Conservation (phyloP, 2,113 vertebrate genomes). For the Peucedramus taeniatus region DNA sequence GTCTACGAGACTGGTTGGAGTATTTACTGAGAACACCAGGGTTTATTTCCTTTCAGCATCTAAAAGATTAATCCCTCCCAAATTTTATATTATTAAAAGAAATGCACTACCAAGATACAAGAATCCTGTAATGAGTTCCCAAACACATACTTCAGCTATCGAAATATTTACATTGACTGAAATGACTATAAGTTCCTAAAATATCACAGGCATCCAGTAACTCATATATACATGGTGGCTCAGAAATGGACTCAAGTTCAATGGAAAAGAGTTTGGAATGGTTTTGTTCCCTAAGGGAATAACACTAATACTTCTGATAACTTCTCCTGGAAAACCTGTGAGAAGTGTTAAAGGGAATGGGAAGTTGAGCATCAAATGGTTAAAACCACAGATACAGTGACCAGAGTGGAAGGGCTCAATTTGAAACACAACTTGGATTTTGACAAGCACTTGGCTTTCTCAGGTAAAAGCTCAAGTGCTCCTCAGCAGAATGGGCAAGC, state of each 20-base stretch:
- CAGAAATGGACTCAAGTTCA: not conserved
- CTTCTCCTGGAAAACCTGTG: not conserved
- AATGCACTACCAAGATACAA: not conserved
- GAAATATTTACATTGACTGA: not conserved
- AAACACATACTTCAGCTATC: not conserved
- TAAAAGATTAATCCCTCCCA: not conserved
- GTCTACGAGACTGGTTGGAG: not conserved
- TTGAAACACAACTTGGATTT: not conserved
- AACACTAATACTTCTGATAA: not conserved
- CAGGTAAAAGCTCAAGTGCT: not conserved
- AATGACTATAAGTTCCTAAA: not conserved
- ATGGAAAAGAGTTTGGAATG: not conserved
- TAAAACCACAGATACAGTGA: not conserved
- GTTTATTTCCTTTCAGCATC: not conserved
- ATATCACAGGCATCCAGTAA: not conserved
- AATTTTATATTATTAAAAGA: not conserved
- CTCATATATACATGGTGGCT: rapidly evolving
- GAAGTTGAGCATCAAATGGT: not conserved
- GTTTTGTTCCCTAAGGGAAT: not conserved
- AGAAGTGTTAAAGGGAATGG: not conserved
- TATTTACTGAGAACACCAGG: not conserved
- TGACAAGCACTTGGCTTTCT: not conserved
- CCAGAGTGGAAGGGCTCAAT: not conserved
- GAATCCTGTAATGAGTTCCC: not conserved
- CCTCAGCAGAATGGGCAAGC: not conserved